A percentile compares a stretch with the other conserved stretches of the same genome.
These are phyloP conservation scores for Hylaea fasciaria DNA, from an alignment of 2,888 invertebrate genomes.

Conservation along the genomic window DNA sequence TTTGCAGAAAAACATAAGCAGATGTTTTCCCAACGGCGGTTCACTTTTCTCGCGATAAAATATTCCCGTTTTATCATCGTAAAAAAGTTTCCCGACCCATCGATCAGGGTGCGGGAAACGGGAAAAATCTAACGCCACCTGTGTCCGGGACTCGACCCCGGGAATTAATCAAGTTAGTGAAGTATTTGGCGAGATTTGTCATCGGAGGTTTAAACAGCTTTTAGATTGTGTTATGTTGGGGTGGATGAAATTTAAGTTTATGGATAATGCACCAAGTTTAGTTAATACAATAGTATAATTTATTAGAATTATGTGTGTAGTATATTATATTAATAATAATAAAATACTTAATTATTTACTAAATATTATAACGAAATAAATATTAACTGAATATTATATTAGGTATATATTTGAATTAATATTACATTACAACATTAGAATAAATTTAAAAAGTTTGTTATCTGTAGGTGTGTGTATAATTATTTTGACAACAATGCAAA, in stretches of 20 bases:
- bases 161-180: constrained; percentile 22
- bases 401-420: too few species aligned
- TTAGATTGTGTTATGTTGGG: background rate
- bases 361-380: too few species aligned
- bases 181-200: background rate
- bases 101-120: constrained; percentile 32
- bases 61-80: constrained; percentile 38
- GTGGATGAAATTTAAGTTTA: background rate
- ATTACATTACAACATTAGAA: too few species aligned
- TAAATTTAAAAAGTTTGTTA: too few species aligned
- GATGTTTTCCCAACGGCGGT: constrained; percentile 13
- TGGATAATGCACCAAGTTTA: background rate
- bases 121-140: constrained; percentile 25
- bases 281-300: too few species aligned
- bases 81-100: constrained; percentile 38
- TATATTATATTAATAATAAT: too few species aligned
- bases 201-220: background rate
- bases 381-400: too few species aligned
- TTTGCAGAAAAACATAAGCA: constrained; percentile 16
- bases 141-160: constrained; percentile 16
- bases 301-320: too few species aligned
- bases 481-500: too few species aligned
- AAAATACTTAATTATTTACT: too few species aligned
- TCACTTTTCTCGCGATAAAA: constrained; percentile 35
- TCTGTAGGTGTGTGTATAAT: too few species aligned